Conservation (phyloP, 2,888 invertebrate genomes). For the Lydus trimaculatus region DNA sequence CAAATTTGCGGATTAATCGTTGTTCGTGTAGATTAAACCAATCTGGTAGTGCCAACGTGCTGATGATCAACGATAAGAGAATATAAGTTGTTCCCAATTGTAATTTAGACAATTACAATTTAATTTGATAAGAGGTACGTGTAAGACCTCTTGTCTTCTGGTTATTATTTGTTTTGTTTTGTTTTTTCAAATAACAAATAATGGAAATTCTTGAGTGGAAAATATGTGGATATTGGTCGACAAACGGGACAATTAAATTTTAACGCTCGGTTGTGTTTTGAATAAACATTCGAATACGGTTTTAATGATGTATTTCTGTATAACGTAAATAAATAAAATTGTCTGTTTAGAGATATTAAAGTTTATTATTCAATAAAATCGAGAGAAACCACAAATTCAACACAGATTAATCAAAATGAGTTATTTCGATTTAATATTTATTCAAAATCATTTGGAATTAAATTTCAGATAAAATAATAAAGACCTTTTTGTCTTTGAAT, state of each 20-base stretch:
- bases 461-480: background rate
- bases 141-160: too few relatives aligned
- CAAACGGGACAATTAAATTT: background rate
- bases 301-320: background rate
- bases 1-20: conserved; percentile 34
- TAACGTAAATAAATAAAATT: background rate
- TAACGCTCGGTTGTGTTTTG: background rate
- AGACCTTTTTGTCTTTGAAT: too few relatives aligned
- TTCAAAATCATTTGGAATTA: background rate
- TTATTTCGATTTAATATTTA: background rate
- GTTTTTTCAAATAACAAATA: too few relatives aligned
- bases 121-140: too few relatives aligned
- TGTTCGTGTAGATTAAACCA: conserved; percentile 39
- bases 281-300: background rate
- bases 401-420: background rate
- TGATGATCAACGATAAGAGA: background rate
- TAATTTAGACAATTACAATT: background rate
- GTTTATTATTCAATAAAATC: background rate
- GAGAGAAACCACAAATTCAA: background rate
- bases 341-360: background rate
- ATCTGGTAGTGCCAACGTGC: conserved; percentile 22
- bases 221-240: background rate
- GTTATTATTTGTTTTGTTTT: too few relatives aligned
- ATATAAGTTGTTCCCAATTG: background rate
- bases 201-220: background rate